Base-by-base conservation (phyloP, 1,140 invertebrate species). In the Drosophila bifasciata region DNA sequence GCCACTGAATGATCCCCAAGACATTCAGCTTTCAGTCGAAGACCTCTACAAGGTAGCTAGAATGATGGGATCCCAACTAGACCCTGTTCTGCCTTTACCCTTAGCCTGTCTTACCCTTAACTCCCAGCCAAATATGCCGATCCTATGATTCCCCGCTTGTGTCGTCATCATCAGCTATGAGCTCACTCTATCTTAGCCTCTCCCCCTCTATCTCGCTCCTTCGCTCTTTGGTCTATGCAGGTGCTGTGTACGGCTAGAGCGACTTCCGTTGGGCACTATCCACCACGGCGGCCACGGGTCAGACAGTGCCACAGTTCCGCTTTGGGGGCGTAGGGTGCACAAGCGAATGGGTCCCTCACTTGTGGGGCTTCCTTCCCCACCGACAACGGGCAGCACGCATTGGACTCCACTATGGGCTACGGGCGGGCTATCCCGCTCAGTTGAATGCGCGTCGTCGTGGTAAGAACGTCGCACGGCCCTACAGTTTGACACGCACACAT, bases 281-380 rank as follows among this genome's bases (percentile, higher is more conserved):
- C n/a, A n/a, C 16, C 15, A 19, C 25, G 19, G 23, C 25, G 45
- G 53, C 36, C 56, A 25, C 45, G 69, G 70, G 69, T 73, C 70
- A 73, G 45, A 59, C 32, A 40, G 4, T 44, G 25, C 16, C 21
- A 23, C 21, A 19, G 16, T 15, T 1, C n/a, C 48, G 19, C 17
- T 9, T 19, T n/a, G n/a, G 44, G 17, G 17, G 32, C 8, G 70
- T 72, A 73, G 70, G 70, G 70, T 49, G 50, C 21, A 21, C 39
- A 13, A 4, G 19, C 39, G 21, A 44, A 59, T 52, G 39, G 44
- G 40, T n/a, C 16, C 55, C 45, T n/a, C 36, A 56, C 53, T 84
- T 84, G 46, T 84, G 70, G 57, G 79, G 79, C 79, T 84, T 84
- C 79, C 79, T 84, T 84, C 79, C 25, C 48, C 63, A 41, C 39